A percentile compares a stretch with the other conserved stretches of the same genome.
phyloP scores from a whole-genome alignment of 2,113 vertebrate genomes.

The Phylloscopus trochiloides region DNA sequence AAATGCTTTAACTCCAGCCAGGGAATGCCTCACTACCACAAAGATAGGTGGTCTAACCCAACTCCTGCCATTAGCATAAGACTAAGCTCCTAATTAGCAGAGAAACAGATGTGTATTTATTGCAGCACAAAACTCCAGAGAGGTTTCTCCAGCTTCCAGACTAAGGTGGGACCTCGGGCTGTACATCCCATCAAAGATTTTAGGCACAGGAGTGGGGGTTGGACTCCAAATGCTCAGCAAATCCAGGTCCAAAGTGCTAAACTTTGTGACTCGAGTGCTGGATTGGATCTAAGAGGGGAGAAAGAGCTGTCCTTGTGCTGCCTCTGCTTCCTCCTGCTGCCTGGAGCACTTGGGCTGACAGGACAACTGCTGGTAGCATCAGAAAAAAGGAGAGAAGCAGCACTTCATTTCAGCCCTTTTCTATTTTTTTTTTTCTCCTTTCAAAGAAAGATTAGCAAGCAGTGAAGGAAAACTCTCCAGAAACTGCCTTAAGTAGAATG shows the following conservation, averaged over 20 bases:
- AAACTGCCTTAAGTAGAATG: not conserved
- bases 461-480: not conserved
- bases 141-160: not conserved
- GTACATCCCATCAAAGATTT: not conserved
- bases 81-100: not conserved
- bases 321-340: not conserved
- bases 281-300: not conserved
- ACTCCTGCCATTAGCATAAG: not conserved
- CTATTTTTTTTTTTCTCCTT: not conserved
- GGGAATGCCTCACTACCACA: not conserved
- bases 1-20: not conserved
- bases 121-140: not conserved
- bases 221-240: not conserved
- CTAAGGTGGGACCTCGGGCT: not conserved
- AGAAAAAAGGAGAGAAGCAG: not conserved
- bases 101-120: not conserved
- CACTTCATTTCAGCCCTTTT: not conserved
- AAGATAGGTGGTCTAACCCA: not conserved
- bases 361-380: rapidly evolving
- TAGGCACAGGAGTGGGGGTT: rapidly evolving
- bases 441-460: not conserved
- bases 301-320: rapidly evolving
- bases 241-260: not conserved
- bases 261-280: rapidly evolving
- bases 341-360: not conserved